Evolutionary conservation across 2,888 invertebrate species (phyloP), one percentile per base, ranked within the genome.

Genomic region (Cephus pygmeus): DNA sequence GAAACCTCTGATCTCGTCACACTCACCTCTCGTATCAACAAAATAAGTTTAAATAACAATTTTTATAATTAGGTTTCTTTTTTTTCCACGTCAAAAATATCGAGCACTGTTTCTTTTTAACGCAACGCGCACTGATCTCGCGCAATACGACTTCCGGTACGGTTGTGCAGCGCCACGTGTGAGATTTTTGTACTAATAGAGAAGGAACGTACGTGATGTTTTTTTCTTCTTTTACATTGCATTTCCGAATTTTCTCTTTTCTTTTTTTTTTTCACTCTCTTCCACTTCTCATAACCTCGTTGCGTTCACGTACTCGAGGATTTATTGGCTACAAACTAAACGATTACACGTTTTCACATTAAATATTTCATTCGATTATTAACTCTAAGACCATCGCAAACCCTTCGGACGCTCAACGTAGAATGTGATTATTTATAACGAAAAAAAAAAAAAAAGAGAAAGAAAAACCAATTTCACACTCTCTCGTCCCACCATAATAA

Each of bases 261-360:
- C 34, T 36, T 33, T 34, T 36, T 30, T 36, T 30, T 69, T 79
- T 75, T 68, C 78, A 69, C 74, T 80, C 69, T 71, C 75, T 75
- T 75, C 36, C n/a, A 40, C 36, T 74, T 73, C 68, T 34, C 74
- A 74, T 69, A 73, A 76, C 56, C 69, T 71, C 56, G 9, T 56
- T 56, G 56, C 56, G 56, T 9, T 56, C 23, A 56, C 23, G 23
- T 23, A 9, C 23, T 56, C 56, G 56, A 56, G 69, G 69, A 75
- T 40, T 73, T n/a, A 35, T 40, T 83, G 81, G 82, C 86, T 88
- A 88, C 82, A 81, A 88, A 88, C 87, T 87, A 88, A 88, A 88
- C 83, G 83, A 85, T 86, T 88, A 86, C 83, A 87, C 85, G 84
- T 84, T 85, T 56, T 56, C 56, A 88, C 84, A 85, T 86, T 86